Percentiles rank a stretch among this genome's conserved stretches.
These are phyloP conservation scores for Ictalurus furcatus DNA, from an alignment of 2,113 vertebrate species.

Conservation along the genomic window DNA sequence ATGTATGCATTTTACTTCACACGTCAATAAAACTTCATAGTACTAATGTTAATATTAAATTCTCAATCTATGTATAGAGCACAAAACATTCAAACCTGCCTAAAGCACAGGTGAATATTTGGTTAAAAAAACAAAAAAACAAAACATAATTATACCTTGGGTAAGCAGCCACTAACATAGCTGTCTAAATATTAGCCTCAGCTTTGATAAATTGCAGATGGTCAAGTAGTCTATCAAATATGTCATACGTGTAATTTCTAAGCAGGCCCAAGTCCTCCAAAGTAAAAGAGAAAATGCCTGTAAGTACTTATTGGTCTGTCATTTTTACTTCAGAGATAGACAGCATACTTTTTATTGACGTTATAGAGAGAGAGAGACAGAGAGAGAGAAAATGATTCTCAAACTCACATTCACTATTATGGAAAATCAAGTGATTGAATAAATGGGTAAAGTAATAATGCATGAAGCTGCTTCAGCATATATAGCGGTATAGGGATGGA, in stretches of 20 bases:
- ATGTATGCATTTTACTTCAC: background rate
- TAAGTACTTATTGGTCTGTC: conserved; percentile 14
- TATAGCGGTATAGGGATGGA: background rate
- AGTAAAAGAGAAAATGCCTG: conserved; percentile 6
- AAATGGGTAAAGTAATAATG: conserved; percentile 11
- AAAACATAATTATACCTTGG: background rate
- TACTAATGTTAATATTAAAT: background rate
- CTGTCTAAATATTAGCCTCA: conserved; percentile 24
- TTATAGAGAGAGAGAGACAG: background rate
- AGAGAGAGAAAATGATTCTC: background rate
- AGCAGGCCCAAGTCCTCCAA: conserved; percentile 10
- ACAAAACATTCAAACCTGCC: background rate
- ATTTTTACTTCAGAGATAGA: conserved; percentile 25
- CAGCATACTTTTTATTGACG: background rate
- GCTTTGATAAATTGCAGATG: conserved; percentile 26
- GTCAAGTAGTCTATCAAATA: conserved; percentile 16
- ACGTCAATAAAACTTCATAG: background rate
- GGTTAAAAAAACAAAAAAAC: background rate
- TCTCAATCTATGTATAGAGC: background rate
- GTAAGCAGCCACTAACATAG: background rate
- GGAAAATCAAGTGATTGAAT: conserved; percentile 5
- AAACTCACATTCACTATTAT: conserved; percentile 1
- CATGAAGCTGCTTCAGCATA: background rate
- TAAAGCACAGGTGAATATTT: background rate
- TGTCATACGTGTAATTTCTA: background rate